Evolutionary conservation across 2,888 invertebrate species (phyloP), one percentile per base, ranked within the genome.

Genomic region (Linnaemya tessellans): DNA sequence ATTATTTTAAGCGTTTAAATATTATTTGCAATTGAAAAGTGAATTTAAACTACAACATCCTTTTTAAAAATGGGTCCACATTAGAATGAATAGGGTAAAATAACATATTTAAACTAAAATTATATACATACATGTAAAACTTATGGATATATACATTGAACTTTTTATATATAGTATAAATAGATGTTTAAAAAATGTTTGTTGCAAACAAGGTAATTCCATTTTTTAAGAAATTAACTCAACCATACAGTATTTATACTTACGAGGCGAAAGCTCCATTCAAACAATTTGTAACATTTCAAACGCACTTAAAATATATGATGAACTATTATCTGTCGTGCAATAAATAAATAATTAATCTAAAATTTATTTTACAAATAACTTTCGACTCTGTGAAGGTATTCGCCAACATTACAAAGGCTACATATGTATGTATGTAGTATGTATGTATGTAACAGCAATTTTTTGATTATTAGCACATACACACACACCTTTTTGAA

Each of bases 61-160:
- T 58, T 80, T 67, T 75, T 65, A n/a, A 70, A 80, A 79, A 79
- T 81, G 81, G 84, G 84, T 85, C 85, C 85, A 85, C 65, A 78
- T 81, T 82, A 82, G 70, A 64, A 82, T 30, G 77, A 13, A 49
- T 77, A 81, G 67, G 62, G 11, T 68, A 68, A 75, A 62, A 68
- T 46, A 75, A 9, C 54, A 68, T 22, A 78, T n/a, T n/a, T 49
- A 51, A 67, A 62, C 13, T 71, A 43, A 64, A 64, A 75, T 64
- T 68, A 56, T 54, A 70, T 43, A 9, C 25, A 54, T 43, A n/a
- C 25, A 54, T 43, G 10, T 43, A 46, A 18, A 46, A 43, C 20
- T 56, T 20, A 67, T 38, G 20, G 30, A 22, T 51, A 46, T 20
- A 41, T 64, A 67, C 30, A 77, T 38, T 30, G 20, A n/a, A 46